phyloP scores from a whole-genome alignment of 2,797 vertebrate species.

The Somateria mollissima region DNA sequence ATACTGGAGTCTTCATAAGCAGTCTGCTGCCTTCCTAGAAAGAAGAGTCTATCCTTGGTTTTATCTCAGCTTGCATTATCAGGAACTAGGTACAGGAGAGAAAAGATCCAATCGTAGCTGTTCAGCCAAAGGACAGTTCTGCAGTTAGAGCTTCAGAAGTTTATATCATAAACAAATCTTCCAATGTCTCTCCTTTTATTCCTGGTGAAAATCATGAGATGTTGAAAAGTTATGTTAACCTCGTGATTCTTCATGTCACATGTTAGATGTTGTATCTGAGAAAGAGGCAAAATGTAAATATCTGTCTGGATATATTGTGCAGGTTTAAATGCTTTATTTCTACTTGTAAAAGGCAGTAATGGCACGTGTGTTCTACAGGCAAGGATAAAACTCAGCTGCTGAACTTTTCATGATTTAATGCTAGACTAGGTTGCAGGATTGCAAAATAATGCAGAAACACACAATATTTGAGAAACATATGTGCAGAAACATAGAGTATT shows the following conservation, averaged over 20 bases:
- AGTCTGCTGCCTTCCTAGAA: background rate
- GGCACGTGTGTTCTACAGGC: background rate
- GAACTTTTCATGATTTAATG: constrained; percentile 29
- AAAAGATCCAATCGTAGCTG: background rate
- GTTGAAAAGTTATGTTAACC: background rate
- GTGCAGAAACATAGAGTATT: constrained; percentile 10
- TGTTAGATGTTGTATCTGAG: background rate
- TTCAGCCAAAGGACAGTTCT: background rate
- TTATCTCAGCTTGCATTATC: background rate
- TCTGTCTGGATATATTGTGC: background rate
- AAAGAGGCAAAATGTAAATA: background rate
- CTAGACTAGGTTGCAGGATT: background rate
- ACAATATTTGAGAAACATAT: constrained; percentile 24
- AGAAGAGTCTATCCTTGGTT: background rate
- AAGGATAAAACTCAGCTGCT: background rate
- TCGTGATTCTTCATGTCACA: background rate
- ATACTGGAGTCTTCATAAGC: background rate
- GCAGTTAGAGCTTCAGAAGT: background rate
- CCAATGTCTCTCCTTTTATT: background rate
- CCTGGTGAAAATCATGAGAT: background rate
- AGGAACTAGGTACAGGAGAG: background rate
- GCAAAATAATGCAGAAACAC: constrained; percentile 38
- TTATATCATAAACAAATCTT: background rate
- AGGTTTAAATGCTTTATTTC: background rate
- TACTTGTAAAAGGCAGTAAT: background rate